Evolutionary conservation across 2,888 invertebrate species (phyloP), one percentile per base, ranked within the genome.

Genomic region (Aporophyla lueneburgensis): DNA sequence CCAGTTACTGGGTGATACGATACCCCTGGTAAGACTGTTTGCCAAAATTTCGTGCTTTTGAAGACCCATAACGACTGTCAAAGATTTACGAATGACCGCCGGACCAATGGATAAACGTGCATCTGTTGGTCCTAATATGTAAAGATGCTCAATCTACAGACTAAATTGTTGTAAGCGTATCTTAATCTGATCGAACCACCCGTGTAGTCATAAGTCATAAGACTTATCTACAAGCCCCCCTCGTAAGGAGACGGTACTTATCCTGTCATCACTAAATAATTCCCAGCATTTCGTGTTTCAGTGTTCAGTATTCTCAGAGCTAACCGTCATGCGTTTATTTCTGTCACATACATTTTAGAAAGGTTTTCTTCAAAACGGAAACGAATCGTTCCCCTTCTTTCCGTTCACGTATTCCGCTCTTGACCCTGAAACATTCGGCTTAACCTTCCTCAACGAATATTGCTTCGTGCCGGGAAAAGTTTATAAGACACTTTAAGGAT

Each of bases 361-460:
- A 79, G 68, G 56, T 74, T 78, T 79, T 68, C 73, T 71, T 74
- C 68, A 75, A 75, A 75, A 70, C 67, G 65, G 61, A 71, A 70
- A 74, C 67, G 49, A 77, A 71, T 67, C 75, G 27, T 69, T 78
- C 74, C 73, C 63, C 62, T 63, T 63, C 56, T 82, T 77, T 79
- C 73, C 75, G 73, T 85, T 76, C 82, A 82, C 85, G 77, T 79
- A 69, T 69, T 76, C 71, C 54, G 73, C 51, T 85, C 77, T 82
- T 85, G 82, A 85, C 85, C 85, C 75, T 78, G 75, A 82, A 76
- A 85, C 73, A 80, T 82, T 79, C 69, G 65, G 71, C 85, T 75
- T 75, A 82, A 85, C 85, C 85, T 85, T 85, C 79, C 85, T 79
- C 79, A 85, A 85, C 59, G 85, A 77, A 85, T 85, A 82, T 71